A percentile compares a stretch with the other conserved stretches of the same genome.
These are phyloP conservation scores for Buteo buteo DNA, from an alignment of 2,113 vertebrate genomes.

Conservation along the genomic window DNA sequence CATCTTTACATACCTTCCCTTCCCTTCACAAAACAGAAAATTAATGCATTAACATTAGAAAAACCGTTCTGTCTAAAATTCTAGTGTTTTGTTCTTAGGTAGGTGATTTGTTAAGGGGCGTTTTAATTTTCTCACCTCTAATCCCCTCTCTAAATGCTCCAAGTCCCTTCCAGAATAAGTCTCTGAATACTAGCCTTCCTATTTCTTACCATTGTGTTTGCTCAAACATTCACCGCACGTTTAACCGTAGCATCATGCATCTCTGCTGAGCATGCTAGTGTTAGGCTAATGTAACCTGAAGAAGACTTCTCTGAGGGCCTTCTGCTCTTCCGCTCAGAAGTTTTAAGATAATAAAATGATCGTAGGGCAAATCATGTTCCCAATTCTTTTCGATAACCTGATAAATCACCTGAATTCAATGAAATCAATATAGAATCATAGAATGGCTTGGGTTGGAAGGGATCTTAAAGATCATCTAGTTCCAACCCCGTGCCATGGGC, in stretches of 20 bases:
- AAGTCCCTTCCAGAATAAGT: not conserved
- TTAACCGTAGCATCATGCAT: not conserved
- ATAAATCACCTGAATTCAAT: not conserved
- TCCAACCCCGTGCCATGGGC: too few species aligned
- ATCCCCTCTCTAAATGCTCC: not conserved
- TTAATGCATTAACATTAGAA: not conserved
- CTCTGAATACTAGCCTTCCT: not conserved
- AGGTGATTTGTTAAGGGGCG: not conserved
- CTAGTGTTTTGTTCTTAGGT: not conserved
- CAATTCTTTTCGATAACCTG: not conserved
- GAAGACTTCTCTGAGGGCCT: not conserved
- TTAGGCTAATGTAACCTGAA: not conserved
- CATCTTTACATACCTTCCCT: not conserved
- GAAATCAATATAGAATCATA: not conserved
- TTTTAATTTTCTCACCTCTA: not conserved
- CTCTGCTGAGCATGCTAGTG: not conserved
- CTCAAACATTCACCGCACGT: accelerated
- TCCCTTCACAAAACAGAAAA: not conserved
- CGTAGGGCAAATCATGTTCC: not conserved
- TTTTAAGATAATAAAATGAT: not conserved
- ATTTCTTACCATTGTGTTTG: not conserved
- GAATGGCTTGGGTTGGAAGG: too few species aligned
- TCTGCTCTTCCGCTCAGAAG: not conserved
- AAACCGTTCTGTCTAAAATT: not conserved
- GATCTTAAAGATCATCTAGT: too few species aligned